Evolutionary conservation across 2,113 vertebrate species (phyloP).

Genomic region (Nothocercus julius): DNA sequence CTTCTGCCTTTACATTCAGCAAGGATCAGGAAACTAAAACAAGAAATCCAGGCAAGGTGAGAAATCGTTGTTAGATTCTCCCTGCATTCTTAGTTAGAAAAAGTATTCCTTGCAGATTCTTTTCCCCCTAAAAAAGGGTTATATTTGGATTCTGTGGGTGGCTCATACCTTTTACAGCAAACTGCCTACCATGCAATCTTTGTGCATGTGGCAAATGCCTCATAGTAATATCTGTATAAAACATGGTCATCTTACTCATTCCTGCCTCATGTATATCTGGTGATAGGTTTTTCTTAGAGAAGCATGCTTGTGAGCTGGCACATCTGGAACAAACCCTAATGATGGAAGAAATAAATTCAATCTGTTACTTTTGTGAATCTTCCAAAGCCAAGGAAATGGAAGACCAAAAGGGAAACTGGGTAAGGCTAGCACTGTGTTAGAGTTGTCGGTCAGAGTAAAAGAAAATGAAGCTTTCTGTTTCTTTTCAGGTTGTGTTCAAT

Average conservation of each 20-base stretch:
- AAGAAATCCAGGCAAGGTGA: neutral
- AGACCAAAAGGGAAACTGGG: neutral
- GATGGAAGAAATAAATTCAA: neutral
- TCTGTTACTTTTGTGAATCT: conserved; percentile 19
- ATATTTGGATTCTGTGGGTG: neutral
- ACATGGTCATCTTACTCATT: rapidly evolving
- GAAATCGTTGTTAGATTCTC: neutral
- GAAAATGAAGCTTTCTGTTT: neutral
- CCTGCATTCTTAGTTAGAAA: neutral
- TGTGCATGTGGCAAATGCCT: rapidly evolving
- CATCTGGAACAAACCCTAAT: conserved; percentile 41
- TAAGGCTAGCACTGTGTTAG: rapidly evolving
- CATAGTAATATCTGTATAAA: rapidly evolving
- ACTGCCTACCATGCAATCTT: neutral
- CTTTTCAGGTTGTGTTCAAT: neutral
- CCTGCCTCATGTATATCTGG: neutral
- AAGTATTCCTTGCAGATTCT: neutral
- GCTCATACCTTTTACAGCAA: neutral
- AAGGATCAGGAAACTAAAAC: neutral
- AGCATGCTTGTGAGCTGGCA: conserved; percentile 52
- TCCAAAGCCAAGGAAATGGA: neutral
- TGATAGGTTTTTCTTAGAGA: conserved; percentile 59
- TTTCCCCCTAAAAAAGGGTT: neutral
- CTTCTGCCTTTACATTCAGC: neutral
- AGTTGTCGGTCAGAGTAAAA: no score